These are phyloP conservation scores for Zaprionus gabonicus DNA, from an alignment of 1,140 invertebrate species.

Conservation along the genomic window DNA sequence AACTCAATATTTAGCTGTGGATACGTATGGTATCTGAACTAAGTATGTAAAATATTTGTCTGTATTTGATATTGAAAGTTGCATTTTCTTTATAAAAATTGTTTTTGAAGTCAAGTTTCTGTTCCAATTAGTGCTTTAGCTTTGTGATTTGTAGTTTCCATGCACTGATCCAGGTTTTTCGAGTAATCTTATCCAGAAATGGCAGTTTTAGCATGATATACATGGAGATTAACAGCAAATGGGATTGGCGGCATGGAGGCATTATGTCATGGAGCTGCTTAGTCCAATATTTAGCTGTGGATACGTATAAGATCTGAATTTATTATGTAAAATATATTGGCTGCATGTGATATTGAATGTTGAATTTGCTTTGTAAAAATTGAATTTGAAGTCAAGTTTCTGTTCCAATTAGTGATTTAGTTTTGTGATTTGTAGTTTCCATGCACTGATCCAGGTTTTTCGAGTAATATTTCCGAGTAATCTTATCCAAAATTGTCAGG, in stretches of 20 bases:
- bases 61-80: background rate
- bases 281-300: background rate
- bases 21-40: background rate
- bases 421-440: background rate
- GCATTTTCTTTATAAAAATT: background rate
- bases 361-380: background rate
- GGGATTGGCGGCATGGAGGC: too few relatives aligned
- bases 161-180: background rate
- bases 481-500: background rate
- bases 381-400: background rate
- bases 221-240: background rate
- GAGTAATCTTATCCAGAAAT: background rate
- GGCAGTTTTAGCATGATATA: background rate
- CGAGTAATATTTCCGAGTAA: background rate
- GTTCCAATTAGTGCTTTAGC: background rate
- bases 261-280: background rate
- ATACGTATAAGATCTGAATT: background rate
- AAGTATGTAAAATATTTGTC: too few relatives aligned
- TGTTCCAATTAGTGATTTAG: background rate
- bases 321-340: too few relatives aligned
- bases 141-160: background rate
- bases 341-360: background rate
- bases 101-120: background rate
- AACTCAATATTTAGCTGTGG: background rate
- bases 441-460: background rate